Conservation (phyloP, 2,888 invertebrate species). For the Vanessa cardui region DNA sequence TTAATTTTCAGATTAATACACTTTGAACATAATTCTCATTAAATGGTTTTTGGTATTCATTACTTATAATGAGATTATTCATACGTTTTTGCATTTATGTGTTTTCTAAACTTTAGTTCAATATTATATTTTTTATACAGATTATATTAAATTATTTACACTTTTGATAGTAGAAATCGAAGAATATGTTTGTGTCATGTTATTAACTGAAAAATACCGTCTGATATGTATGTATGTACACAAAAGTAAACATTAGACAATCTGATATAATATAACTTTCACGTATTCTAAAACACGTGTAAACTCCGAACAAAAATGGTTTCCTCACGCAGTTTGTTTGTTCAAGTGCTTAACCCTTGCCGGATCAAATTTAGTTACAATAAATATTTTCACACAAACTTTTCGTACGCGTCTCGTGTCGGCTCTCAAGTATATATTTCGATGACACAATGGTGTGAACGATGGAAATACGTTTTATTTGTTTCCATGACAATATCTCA, state of each 20-base stretch:
- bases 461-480: not conserved
- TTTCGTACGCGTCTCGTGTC: constrained; percentile 50
- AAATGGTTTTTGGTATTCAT: no score
- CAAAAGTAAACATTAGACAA: constrained; percentile 24
- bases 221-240: not conserved
- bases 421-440: constrained; percentile 48
- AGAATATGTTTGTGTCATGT: no score
- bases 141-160: no score
- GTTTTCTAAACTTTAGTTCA: no score
- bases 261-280: constrained; percentile 31
- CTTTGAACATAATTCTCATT: not conserved
- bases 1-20: not conserved
- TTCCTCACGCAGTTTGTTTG: constrained; percentile 47
- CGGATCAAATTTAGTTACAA: constrained; percentile 56
- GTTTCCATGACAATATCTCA: not conserved
- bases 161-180: no score
- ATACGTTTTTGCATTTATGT: no score
- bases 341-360: constrained; percentile 48
- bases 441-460: constrained; percentile 11
- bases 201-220: no score
- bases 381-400: constrained; percentile 59
- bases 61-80: no score
- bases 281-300: constrained; percentile 27
- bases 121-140: no score
- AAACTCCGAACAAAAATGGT: constrained; percentile 42